These are phyloP conservation scores for Drosophila kurseongensis DNA, from an alignment of 1,140 invertebrate genomes.

Conservation along the genomic window DNA sequence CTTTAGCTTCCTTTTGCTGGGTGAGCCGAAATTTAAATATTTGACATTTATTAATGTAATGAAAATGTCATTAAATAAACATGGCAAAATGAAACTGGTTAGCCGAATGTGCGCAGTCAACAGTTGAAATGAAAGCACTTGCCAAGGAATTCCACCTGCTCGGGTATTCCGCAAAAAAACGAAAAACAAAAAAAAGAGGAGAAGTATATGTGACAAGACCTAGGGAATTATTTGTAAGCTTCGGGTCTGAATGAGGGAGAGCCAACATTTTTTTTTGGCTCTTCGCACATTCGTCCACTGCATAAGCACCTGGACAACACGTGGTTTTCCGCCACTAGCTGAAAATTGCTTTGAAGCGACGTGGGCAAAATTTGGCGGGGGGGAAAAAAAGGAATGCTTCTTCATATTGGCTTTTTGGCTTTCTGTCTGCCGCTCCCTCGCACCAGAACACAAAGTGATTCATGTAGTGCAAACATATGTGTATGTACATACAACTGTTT, in stretches of 20 bases:
- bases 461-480: constrained; percentile 46
- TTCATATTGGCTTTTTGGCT: constrained; percentile 31
- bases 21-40: constrained; percentile 77
- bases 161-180: constrained; percentile 3
- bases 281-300: constrained; percentile 49
- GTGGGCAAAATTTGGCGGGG: constrained; percentile 9
- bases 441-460: constrained; percentile 48
- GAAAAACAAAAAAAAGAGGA: neutral
- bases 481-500: constrained; percentile 24
- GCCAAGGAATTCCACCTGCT: constrained; percentile 31
- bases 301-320: constrained; percentile 79
- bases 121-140: constrained; percentile 39
- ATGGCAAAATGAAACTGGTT: constrained; percentile 69
- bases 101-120: constrained; percentile 45
- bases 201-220: constrained; percentile 43
- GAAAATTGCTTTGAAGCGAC: constrained; percentile 69
- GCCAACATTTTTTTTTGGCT: constrained; percentile 25
- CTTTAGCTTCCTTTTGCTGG: constrained; percentile 41
- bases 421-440: constrained; percentile 4
- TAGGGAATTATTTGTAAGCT: constrained; percentile 29
- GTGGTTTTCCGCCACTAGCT: constrained; percentile 57
- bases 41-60: constrained; percentile 81
- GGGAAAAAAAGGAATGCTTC: constrained; percentile 32
- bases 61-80: constrained; percentile 78
- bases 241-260: neutral